These are phyloP conservation scores for Terebella lapidaria DNA, from an alignment of 2,888 invertebrate species.

Conservation along the genomic window DNA sequence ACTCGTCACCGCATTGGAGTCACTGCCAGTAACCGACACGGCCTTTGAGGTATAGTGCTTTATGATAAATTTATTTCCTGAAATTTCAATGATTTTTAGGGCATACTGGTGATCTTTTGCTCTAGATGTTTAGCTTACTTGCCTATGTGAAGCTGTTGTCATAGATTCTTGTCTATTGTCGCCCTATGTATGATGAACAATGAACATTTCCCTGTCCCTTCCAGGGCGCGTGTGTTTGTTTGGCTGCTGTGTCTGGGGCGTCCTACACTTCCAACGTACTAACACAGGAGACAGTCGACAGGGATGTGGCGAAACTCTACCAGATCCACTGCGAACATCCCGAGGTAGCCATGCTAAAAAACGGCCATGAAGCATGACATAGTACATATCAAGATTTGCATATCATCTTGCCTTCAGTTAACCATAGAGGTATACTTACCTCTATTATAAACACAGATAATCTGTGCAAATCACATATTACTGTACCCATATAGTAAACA, in stretches of 20 bases:
- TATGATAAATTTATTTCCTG: not conserved
- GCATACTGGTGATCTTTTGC: too few species aligned
- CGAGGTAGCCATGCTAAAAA: constrained; percentile 22
- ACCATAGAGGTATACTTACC: too few species aligned
- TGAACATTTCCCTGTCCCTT: not conserved
- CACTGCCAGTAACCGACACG: not conserved
- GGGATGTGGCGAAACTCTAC: constrained; percentile 19
- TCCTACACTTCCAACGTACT: constrained; percentile 31
- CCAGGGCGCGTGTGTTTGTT: constrained; percentile 29
- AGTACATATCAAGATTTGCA: too few species aligned
- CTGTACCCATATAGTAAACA: too few species aligned
- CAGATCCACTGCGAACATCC: constrained; percentile 17
- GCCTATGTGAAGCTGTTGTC: too few species aligned
- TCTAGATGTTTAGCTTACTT: too few species aligned
- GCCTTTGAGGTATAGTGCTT: constrained; percentile 14
- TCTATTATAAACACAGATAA: too few species aligned
- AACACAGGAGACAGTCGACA: constrained; percentile 22
- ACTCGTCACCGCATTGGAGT: not conserved
- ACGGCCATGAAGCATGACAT: not conserved
- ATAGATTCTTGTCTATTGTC: too few species aligned
- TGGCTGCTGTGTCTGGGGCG: constrained; percentile 27
- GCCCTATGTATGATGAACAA: not conserved
- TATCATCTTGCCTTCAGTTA: too few species aligned
- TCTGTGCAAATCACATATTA: too few species aligned
- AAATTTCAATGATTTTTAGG: not conserved